Conservation (phyloP, 2,797 vertebrate species). For the Balearica regulorum region DNA sequence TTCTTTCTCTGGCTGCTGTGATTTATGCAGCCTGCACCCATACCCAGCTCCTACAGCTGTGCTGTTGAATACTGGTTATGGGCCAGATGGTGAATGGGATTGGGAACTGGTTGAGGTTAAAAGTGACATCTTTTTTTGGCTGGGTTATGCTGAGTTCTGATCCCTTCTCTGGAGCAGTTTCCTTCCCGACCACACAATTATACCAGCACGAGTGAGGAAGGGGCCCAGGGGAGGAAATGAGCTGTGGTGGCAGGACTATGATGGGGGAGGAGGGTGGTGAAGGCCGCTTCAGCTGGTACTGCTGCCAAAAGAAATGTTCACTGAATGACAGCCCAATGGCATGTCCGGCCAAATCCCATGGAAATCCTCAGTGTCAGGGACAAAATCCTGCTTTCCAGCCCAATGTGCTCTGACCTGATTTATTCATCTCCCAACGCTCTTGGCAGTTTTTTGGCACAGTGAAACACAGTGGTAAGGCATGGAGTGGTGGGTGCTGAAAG, state of each 20-base stretch:
- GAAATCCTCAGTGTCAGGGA: neutral
- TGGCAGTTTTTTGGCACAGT: neutral
- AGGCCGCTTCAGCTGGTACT: neutral
- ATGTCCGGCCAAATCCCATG: neutral
- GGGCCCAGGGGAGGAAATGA: neutral
- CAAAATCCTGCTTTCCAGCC: neutral
- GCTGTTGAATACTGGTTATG: neutral
- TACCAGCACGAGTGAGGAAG: neutral
- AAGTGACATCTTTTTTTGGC: neutral
- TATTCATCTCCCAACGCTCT: neutral
- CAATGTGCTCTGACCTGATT: neutral
- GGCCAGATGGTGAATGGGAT: neutral
- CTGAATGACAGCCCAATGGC: neutral
- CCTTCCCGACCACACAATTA: neutral
- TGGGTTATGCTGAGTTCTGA: neutral
- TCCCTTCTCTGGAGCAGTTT: neutral
- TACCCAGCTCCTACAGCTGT: neutral
- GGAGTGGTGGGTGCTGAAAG: neutral
- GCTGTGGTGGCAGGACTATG: neutral
- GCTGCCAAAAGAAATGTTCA: conserved; percentile 26
- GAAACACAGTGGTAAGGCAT: neutral
- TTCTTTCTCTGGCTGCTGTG: neutral
- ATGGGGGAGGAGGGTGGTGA: neutral
- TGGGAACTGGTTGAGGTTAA: neutral
- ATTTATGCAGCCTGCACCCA: neutral